Base-by-base conservation (phyloP, 2,888 invertebrate genomes). In the Drosophila anomelani region DNA sequence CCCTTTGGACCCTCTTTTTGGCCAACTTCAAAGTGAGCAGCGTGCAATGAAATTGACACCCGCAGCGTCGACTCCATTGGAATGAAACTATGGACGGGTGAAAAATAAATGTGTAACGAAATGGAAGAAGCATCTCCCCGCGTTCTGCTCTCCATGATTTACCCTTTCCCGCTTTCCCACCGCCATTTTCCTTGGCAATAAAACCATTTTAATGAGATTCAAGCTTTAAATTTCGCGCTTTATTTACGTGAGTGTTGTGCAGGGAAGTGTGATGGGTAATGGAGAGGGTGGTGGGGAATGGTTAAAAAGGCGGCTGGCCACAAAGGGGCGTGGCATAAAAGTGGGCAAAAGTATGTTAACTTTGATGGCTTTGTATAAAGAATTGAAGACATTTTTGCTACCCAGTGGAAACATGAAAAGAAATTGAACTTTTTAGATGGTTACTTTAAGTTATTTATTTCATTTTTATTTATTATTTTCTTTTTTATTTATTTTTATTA, bases 121-220 rank as follows among this genome's bases (percentile, higher is more conserved):
- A 85, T 85, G 87, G 82, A 84, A 23, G 82, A 84, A 23, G 87
- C 61, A 47, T 23, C 51, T 46, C 43, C 38, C 55, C 13, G 13
- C 10, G 9, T 17, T 6, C 4, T 12, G 2, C 17, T 39, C 38
- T 61, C 46, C 49, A 26, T 12, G 15, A 15, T 41, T n/a, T 15
- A 20, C 38, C 53, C 29, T 44, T 62, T 44, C 34, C 39, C 36
- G 36, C 36, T 36, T 39, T 39, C 8, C 17, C 46, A 20, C 23
- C 36, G 29, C 41, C 56, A 58, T 58, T 46, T 55, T 47, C 47
- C 66, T 66, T 75, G 77, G 85, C 77, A 85, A 85, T 85, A 88
- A 85, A 85, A 88, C 61, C 80, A 75, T 85, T 85, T 85, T 85
- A 85, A 85, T 85, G 85, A 88, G 83, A 85, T 85, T 85, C 83